Conservation (phyloP, 2,113 vertebrate genomes). For the Mastomys coucha region DNA sequence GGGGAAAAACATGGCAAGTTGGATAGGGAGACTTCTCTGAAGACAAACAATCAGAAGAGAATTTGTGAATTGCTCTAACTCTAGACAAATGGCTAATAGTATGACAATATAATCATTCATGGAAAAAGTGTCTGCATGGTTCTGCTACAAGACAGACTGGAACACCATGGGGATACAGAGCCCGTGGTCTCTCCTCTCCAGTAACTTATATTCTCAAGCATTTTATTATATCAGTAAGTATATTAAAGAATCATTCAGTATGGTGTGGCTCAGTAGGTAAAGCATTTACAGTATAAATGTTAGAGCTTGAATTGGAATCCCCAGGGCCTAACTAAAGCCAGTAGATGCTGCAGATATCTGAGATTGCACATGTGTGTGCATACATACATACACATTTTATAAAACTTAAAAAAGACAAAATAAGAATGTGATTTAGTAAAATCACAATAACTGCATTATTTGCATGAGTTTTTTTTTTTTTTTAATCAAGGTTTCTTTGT, state of each 20-base stretch:
- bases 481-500: neutral
- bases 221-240: constrained; percentile 35
- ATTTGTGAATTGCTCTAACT: neutral
- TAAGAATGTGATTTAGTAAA: constrained; percentile 17
- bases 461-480: neutral
- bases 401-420: neutral
- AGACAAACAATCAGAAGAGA: neutral
- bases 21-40: neutral
- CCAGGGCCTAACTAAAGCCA: neutral
- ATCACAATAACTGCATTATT: neutral
- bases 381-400: neutral
- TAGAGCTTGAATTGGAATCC: neutral
- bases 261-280: neutral
- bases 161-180: neutral
- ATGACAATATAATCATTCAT: neutral
- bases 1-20: neutral
- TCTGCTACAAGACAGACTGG: neutral
- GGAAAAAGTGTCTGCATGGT: neutral
- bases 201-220: neutral
- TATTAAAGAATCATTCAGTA: neutral
- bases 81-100: neutral
- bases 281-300: neutral
- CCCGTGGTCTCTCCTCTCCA: neutral
- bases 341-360: neutral
- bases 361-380: too few relatives aligned